Evolutionary conservation across 2,888 invertebrate genomes (phyloP).

Genomic region (Ditylenchus weischeri): DNA sequence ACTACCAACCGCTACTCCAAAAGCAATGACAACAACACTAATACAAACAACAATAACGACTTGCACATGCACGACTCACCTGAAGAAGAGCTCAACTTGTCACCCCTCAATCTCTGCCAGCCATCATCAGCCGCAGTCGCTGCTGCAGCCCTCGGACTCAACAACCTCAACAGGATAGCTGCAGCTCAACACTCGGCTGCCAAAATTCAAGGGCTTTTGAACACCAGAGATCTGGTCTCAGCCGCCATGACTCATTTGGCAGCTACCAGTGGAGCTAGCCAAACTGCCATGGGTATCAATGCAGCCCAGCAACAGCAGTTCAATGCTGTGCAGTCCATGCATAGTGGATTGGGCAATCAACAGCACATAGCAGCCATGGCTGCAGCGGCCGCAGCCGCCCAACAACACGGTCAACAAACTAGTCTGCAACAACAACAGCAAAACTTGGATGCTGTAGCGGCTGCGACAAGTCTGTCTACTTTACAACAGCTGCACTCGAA

Average conservation of each 20-base stretch:
- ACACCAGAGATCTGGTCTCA: background rate
- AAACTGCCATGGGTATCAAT: background rate
- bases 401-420: background rate
- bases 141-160: conserved; percentile 9
- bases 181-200: background rate
- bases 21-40: conserved; percentile 8
- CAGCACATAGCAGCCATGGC: conserved; percentile 5
- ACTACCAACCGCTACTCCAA: background rate
- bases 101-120: conserved; percentile 14
- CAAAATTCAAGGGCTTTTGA: background rate
- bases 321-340: background rate
- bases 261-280: background rate
- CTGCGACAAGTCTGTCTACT: conserved; percentile 3
- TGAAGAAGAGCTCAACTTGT: conserved; percentile 2
- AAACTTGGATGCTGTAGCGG: conserved; percentile 1
- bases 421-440: background rate
- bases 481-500: conserved; percentile 13
- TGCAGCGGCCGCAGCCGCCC: conserved; percentile 5
- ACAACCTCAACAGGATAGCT: background rate
- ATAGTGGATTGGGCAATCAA: background rate
- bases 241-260: conserved; percentile 8
- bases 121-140: conserved; percentile 11
- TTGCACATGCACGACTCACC: conserved; percentile 1
- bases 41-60: conserved; percentile 15
- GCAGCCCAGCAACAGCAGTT: background rate